Conservation (phyloP, 2,113 vertebrate genomes). For the Colossoma macropomum region DNA sequence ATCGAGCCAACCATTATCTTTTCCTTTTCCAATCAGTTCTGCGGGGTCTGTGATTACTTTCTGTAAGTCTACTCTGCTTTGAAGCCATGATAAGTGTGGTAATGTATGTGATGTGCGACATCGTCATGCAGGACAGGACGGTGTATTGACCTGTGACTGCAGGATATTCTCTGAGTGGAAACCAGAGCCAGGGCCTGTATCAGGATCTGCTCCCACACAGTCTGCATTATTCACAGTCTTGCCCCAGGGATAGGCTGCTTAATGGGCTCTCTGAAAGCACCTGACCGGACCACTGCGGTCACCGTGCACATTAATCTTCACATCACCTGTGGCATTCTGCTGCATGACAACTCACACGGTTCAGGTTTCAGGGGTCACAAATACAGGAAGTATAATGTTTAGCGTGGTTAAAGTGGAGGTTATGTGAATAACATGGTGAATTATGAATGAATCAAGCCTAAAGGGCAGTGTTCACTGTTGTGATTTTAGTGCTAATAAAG, state of each 20-base stretch:
- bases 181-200: slow-evolving; percentile 49
- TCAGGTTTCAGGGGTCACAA: slow-evolving; percentile 34
- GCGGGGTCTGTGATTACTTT: slow-evolving; percentile 22
- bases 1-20: slow-evolving; percentile 1
- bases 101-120: slow-evolving; percentile 35
- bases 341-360: slow-evolving; percentile 45
- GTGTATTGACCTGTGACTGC: slow-evolving; percentile 57
- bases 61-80: slow-evolving; percentile 26
- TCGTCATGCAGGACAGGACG: slow-evolving; percentile 47
- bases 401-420: slow-evolving; percentile 12
- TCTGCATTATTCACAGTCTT: slow-evolving; percentile 54
- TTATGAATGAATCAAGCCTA: neutral
- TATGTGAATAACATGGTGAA: slow-evolving; percentile 10
- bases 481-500: neutral
- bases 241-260: slow-evolving; percentile 37
- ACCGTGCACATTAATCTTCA: slow-evolving; percentile 46
- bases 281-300: slow-evolving; percentile 48
- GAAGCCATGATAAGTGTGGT: slow-evolving; percentile 40
- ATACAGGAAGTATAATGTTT: slow-evolving; percentile 1
- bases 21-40: slow-evolving; percentile 11
- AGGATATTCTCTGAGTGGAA: slow-evolving; percentile 53
- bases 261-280: slow-evolving; percentile 55
- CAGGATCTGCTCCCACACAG: slow-evolving; percentile 38
- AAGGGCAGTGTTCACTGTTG: neutral
- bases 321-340: slow-evolving; percentile 52